A percentile compares a stretch with the other conserved stretches of the same genome.
These are phyloP conservation scores for Lophius americanus DNA, from an alignment of 2,797 vertebrate genomes.

Conservation along the genomic window DNA sequence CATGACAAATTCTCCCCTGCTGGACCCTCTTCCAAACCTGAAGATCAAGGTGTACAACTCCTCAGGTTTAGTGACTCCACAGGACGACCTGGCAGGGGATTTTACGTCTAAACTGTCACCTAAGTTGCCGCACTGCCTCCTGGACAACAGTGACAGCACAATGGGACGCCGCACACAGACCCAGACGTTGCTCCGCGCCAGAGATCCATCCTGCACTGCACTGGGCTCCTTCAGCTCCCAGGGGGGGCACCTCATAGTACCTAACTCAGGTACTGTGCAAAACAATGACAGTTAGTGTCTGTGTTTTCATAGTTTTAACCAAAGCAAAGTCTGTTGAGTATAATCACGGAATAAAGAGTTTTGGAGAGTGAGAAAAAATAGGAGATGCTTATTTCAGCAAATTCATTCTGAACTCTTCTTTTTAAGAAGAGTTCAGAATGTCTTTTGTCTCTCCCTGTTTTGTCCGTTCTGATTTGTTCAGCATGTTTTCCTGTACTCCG, in stretches of 20 bases:
- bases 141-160: slow-evolving; percentile 88
- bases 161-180: slow-evolving; percentile 93
- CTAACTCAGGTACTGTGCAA: slow-evolving; percentile 88
- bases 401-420: slow-evolving; percentile 19
- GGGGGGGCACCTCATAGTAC: slow-evolving; percentile 94
- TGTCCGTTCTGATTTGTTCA: slow-evolving; percentile 16
- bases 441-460: no score
- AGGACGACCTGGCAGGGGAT: slow-evolving; percentile 92
- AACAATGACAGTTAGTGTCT: neutral
- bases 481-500: slow-evolving; percentile 9
- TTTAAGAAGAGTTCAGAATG: no score
- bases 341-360: neutral
- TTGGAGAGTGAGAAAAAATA: neutral
- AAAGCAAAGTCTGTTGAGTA: slow-evolving; percentile 5
- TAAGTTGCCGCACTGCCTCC: slow-evolving; percentile 90
- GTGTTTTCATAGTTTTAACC: slow-evolving; percentile 4
- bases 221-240: slow-evolving; percentile 96
- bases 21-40: slow-evolving; percentile 95
- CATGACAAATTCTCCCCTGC: slow-evolving; percentile 97
- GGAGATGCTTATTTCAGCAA: neutral
- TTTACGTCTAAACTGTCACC: slow-evolving; percentile 94
- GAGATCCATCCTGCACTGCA: slow-evolving; percentile 92
- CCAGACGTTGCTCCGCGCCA: slow-evolving; percentile 90
- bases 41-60: slow-evolving; percentile 99
- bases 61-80: slow-evolving; percentile 90